Percentiles rank a stretch among this genome's conserved stretches.
Conservation (phyloP, 23 tunicate species). For the Corella eumyota region DNA sequence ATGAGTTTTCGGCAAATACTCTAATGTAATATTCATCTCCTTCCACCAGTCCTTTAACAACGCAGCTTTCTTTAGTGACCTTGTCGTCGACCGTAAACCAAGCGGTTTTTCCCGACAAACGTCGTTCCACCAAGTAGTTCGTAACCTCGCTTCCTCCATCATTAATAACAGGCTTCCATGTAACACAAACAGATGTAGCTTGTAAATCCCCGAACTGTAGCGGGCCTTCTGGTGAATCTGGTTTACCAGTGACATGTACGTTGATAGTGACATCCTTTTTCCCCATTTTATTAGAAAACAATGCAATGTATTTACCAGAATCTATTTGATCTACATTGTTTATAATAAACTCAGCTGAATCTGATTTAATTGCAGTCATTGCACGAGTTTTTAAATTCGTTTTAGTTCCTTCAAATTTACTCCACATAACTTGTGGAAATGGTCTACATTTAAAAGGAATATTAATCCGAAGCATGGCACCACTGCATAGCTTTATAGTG, state of each 20-base stretch:
- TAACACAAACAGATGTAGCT: constrained; percentile 55
- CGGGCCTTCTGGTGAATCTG: constrained; percentile 96
- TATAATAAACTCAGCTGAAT: constrained; percentile 68
- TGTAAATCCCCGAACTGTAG: constrained; percentile 80
- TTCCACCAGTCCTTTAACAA: constrained; percentile 80
- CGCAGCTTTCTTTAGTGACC: constrained; percentile 36
- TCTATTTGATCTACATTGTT: constrained; percentile 73
- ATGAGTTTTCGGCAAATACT: constrained; percentile 82
- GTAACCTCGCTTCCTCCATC: constrained; percentile 94
- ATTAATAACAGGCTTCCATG: constrained; percentile 76
- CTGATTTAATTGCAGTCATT: constrained; percentile 44
- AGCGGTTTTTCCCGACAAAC: constrained; percentile 82
- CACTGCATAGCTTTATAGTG: constrained; percentile 28
- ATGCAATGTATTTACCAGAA: constrained; percentile 61
- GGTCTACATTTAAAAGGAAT: constrained; percentile 84
- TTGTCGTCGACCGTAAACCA: constrained; percentile 95
- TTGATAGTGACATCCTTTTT: constrained; percentile 40
- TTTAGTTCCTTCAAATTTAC: constrained; percentile 26
- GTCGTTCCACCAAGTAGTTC: constrained; percentile 80
- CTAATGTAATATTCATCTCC: constrained; percentile 74
- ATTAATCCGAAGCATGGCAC: constrained; percentile 38
- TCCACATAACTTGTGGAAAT: constrained; percentile 78
- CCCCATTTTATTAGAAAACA: constrained; percentile 73
- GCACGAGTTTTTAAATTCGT: constrained; percentile 48
- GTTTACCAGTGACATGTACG: constrained; percentile 81